Evolutionary conservation across 1,140 invertebrate species (phyloP).

Genomic region (Halyomorpha halys): DNA sequence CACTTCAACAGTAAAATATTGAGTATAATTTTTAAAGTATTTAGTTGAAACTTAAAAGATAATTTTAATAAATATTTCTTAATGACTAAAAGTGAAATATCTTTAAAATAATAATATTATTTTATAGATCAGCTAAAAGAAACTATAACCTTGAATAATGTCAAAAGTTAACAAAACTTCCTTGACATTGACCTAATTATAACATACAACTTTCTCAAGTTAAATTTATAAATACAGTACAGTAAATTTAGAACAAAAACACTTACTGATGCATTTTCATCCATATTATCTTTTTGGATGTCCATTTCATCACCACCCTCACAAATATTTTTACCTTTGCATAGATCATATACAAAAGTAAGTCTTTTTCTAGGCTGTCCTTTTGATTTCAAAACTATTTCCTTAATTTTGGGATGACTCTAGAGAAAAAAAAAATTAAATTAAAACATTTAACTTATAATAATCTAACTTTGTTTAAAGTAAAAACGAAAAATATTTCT

Average conservation of each 20-base stretch:
- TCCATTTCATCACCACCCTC: constrained; percentile 98
- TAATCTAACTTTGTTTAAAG: not conserved
- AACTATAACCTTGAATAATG: too few relatives aligned
- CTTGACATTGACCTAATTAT: too few relatives aligned
- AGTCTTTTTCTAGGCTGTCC: constrained; percentile 91
- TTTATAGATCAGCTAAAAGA: too few relatives aligned
- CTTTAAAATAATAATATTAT: too few relatives aligned
- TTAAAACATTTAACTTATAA: constrained; percentile 7
- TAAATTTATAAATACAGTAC: too few relatives aligned
- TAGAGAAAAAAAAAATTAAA: constrained; percentile 36
- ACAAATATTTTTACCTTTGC: constrained; percentile 96
- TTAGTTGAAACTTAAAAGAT: too few relatives aligned
- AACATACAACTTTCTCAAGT: too few relatives aligned
- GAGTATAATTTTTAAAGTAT: too few relatives aligned
- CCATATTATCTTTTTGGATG: constrained; percentile 54
- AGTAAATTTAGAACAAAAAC: not conserved
- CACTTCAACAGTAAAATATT: too few relatives aligned
- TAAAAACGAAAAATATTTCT: constrained; percentile 21
- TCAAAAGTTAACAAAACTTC: too few relatives aligned
- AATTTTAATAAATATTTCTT: too few relatives aligned
- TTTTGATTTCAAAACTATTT: constrained; percentile 92
- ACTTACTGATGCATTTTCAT: constrained; percentile 22
- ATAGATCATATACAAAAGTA: constrained; percentile 93
- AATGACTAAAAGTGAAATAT: too few relatives aligned
- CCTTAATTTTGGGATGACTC: constrained; percentile 94